Conservation (phyloP, 2,888 invertebrate genomes). For the Lasioglossum leucozonium region DNA sequence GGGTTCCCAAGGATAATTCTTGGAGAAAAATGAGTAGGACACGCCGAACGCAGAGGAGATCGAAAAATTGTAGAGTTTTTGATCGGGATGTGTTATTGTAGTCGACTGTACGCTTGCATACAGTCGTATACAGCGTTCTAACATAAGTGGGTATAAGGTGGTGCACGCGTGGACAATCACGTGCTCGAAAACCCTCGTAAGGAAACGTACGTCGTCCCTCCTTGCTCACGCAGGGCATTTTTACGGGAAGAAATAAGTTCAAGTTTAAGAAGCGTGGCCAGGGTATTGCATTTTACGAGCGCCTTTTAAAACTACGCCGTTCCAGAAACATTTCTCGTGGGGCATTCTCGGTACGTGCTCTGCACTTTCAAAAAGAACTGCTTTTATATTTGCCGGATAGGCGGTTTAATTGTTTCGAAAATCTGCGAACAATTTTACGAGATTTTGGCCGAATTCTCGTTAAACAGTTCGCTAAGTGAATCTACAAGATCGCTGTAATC, state of each 20-base stretch:
- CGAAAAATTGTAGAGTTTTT: neutral
- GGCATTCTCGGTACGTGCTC: slow-evolving; percentile 9
- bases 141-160: neutral
- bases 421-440: neutral
- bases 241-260: slow-evolving; percentile 42
- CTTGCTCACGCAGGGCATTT: slow-evolving; percentile 26
- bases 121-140: neutral
- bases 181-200: slow-evolving; percentile 22
- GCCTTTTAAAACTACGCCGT: slow-evolving; percentile 21
- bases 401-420: slow-evolving; percentile 30
- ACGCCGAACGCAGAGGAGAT: neutral
- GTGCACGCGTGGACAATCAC: slow-evolving; percentile 33
- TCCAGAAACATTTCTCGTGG: slow-evolving; percentile 18
- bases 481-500: neutral
- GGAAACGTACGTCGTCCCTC: slow-evolving; percentile 22
- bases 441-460: neutral
- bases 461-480: neutral
- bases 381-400: slow-evolving; percentile 25
- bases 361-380: neutral
- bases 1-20: neutral
- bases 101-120: neutral
- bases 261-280: slow-evolving; percentile 44
- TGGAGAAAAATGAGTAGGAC: neutral
- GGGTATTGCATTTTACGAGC: slow-evolving; percentile 49
- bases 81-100: neutral